These are phyloP conservation scores for Microcebus ravelobensis DNA, from an alignment of 2,113 vertebrate genomes.

Conservation along the genomic window DNA sequence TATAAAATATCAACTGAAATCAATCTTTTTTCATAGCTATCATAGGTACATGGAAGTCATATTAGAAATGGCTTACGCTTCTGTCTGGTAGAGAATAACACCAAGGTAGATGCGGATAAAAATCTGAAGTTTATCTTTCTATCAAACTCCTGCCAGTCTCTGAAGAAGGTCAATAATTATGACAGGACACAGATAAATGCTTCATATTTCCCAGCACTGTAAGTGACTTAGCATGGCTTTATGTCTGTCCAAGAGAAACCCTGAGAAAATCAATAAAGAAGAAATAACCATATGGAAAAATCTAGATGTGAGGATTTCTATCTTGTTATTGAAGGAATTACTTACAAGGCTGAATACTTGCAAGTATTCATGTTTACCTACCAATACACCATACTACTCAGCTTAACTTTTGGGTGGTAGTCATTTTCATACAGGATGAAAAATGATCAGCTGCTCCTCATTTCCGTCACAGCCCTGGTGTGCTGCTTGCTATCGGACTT, in stretches of 20 bases:
- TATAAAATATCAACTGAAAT: constrained; percentile 58
- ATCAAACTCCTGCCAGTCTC: constrained; percentile 43
- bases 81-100: constrained; percentile 22
- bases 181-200: background rate
- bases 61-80: constrained; percentile 23
- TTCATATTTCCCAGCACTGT: constrained; percentile 36
- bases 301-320: constrained; percentile 51
- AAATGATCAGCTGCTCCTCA: constrained; percentile 67
- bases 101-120: constrained; percentile 60
- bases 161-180: constrained; percentile 26
- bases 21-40: constrained; percentile 61
- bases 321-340: constrained; percentile 66
- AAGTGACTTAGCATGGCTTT: background rate
- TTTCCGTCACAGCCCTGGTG: constrained; percentile 62
- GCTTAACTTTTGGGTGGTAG: constrained; percentile 63
- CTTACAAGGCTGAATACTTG: background rate
- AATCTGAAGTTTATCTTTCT: constrained; percentile 63
- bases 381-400: constrained; percentile 45
- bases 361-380: constrained; percentile 19
- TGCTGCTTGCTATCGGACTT: constrained; percentile 78
- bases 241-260: background rate
- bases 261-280: constrained; percentile 47
- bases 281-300: constrained; percentile 46
- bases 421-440: constrained; percentile 61
- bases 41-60: constrained; percentile 54